These are phyloP conservation scores for Pherbina coryleti DNA, from an alignment of 2,888 invertebrate species.

Conservation along the genomic window DNA sequence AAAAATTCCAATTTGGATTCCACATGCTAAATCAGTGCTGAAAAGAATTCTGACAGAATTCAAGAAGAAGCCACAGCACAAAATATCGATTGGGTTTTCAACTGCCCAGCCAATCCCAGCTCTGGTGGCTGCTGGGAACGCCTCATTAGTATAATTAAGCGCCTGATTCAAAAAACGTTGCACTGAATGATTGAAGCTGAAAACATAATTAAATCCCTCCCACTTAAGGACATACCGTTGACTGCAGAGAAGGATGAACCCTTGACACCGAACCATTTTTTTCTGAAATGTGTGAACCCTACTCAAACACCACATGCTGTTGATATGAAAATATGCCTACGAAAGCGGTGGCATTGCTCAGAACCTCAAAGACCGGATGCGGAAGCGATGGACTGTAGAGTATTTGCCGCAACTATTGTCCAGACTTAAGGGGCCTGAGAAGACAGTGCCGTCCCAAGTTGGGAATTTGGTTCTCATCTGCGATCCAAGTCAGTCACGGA, in stretches of 20 bases:
- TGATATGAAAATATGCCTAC: not conserved
- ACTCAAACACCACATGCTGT: not conserved
- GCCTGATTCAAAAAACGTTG: not conserved
- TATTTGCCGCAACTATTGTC: not conserved
- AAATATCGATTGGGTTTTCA: too few species aligned
- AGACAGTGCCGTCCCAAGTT: conserved; percentile 2
- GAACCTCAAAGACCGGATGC: too few species aligned
- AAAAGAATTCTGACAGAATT: too few species aligned
- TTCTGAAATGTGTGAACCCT: conserved; percentile 24
- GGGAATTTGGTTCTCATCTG: conserved; percentile 45
- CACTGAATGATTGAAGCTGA: not conserved
- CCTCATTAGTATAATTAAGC: not conserved
- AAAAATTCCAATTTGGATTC: conserved; percentile 20
- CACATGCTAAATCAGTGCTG: not conserved
- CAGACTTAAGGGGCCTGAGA: conserved; percentile 22
- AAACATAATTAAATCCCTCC: not conserved
- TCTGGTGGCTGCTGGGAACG: not conserved
- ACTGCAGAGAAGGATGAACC: conserved; percentile 19
- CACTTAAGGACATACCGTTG: not conserved
- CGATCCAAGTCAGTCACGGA: conserved; percentile 39
- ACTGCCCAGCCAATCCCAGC: too few species aligned
- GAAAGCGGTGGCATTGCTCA: conserved; percentile 37
- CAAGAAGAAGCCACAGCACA: too few species aligned
- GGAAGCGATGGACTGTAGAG: too few species aligned
- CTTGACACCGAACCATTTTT: conserved; percentile 27